phyloP scores from a whole-genome alignment of 1,140 invertebrate genomes.

The Melanaphis sacchari region DNA sequence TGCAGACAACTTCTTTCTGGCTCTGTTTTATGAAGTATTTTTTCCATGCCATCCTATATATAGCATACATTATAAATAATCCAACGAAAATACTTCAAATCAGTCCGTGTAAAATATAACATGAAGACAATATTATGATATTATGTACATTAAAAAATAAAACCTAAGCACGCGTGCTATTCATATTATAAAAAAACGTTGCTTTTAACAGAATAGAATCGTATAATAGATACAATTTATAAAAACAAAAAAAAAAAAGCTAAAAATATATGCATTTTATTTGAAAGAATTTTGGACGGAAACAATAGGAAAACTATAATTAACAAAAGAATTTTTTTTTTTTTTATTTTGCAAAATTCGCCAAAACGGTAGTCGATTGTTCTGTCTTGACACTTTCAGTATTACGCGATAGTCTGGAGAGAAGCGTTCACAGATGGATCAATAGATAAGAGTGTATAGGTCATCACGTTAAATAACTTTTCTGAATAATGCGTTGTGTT shows the following conservation, averaged over 20 bases:
- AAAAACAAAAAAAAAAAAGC: background rate
- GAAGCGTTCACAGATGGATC: background rate
- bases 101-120: background rate
- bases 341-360: background rate
- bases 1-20: too few species aligned
- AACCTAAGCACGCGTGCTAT: background rate
- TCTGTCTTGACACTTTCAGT: background rate
- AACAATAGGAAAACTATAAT: background rate
- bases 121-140: background rate
- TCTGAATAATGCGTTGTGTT: slow-evolving; percentile 20
- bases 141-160: background rate
- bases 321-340: background rate
- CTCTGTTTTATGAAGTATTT: background rate
- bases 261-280: background rate
- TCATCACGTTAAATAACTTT: slow-evolving; percentile 56
- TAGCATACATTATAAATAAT: background rate
- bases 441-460: slow-evolving; percentile 42
- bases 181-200: background rate
- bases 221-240: background rate
- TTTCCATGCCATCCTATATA: background rate
- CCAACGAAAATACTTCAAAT: background rate
- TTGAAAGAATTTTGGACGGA: background rate
- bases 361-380: background rate
- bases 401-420: background rate
- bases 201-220: background rate